Evolutionary conservation across 2,888 invertebrate genomes (phyloP).

Genomic region (Drosophila borealis): DNA sequence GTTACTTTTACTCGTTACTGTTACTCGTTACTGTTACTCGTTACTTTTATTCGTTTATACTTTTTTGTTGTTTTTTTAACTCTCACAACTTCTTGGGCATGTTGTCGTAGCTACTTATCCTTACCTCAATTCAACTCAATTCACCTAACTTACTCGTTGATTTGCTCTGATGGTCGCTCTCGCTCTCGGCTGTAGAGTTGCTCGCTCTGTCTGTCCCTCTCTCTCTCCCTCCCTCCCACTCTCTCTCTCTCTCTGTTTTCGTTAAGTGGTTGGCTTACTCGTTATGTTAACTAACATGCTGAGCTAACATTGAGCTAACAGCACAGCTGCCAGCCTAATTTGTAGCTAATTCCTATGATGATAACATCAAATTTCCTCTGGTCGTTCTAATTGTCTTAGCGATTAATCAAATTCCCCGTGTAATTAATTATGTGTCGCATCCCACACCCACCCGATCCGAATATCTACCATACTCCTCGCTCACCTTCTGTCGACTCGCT

Average conservation of each 20-base stretch:
- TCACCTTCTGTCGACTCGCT: slow-evolving; percentile 22
- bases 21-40: slow-evolving; percentile 11
- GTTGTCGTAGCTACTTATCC: slow-evolving; percentile 39
- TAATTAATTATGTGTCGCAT: slow-evolving; percentile 26
- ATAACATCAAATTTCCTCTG: slow-evolving; percentile 10
- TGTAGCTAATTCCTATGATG: slow-evolving; percentile 13
- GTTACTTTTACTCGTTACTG: slow-evolving; percentile 29
- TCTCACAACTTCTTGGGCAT: slow-evolving; percentile 34
- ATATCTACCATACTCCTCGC: not conserved
- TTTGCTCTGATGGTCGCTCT: not conserved
- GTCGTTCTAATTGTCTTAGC: slow-evolving; percentile 9
- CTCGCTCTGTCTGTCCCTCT: not conserved
- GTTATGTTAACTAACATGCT: slow-evolving; percentile 47
- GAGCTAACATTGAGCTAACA: slow-evolving; percentile 45
- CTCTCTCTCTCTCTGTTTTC: not conserved
- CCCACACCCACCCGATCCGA: too few relatives aligned
- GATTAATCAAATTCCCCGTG: not conserved
- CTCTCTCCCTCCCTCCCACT: not conserved
- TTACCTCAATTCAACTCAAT: slow-evolving; percentile 16
- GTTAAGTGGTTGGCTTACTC: slow-evolving; percentile 9
- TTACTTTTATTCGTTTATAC: slow-evolving; percentile 27
- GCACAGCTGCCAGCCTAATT: slow-evolving; percentile 10
- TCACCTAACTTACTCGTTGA: slow-evolving; percentile 28
- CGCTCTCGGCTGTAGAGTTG: slow-evolving; percentile 12
- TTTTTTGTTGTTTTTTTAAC: slow-evolving; percentile 10